A percentile compares a stretch with the other conserved stretches of the same genome.
Conservation (phyloP, 2,113 vertebrate genomes). For the Cinclus cinclus region DNA sequence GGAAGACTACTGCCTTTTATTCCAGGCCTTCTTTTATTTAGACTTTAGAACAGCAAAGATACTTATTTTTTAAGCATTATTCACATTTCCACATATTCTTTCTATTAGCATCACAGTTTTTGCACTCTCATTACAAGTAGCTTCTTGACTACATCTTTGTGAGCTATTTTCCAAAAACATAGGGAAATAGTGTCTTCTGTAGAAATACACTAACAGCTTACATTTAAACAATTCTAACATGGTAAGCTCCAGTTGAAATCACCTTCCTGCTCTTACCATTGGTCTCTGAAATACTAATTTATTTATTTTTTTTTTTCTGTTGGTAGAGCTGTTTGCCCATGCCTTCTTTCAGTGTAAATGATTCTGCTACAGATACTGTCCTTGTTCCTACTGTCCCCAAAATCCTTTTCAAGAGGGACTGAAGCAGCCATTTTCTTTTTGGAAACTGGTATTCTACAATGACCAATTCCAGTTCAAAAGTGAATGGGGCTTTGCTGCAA, state of each 20-base stretch:
- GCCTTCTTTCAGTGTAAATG: neutral
- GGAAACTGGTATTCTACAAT: neutral
- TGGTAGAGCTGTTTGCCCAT: neutral
- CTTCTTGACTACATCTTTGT: neutral
- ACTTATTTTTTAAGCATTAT: neutral
- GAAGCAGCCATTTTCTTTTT: neutral
- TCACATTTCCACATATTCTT: neutral
- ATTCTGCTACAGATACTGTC: neutral
- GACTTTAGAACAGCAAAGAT: neutral
- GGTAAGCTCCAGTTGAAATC: neutral
- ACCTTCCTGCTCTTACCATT: neutral
- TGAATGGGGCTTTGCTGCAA: neutral
- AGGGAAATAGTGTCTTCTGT: neutral
- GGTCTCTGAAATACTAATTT: neutral
- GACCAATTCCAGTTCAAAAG: neutral
- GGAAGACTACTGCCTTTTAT: neutral
- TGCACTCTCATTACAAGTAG: neutral
- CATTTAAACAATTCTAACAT: neutral
- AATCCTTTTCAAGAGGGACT: neutral
- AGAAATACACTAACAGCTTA: neutral
- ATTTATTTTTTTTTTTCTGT: rapidly evolving
- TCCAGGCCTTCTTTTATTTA: neutral
- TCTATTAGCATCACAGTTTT: neutral
- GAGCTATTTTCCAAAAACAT: neutral
- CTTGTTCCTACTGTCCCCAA: neutral